Base-by-base conservation (phyloP, 2,797 vertebrate genomes). In the Anas capensis region DNA sequence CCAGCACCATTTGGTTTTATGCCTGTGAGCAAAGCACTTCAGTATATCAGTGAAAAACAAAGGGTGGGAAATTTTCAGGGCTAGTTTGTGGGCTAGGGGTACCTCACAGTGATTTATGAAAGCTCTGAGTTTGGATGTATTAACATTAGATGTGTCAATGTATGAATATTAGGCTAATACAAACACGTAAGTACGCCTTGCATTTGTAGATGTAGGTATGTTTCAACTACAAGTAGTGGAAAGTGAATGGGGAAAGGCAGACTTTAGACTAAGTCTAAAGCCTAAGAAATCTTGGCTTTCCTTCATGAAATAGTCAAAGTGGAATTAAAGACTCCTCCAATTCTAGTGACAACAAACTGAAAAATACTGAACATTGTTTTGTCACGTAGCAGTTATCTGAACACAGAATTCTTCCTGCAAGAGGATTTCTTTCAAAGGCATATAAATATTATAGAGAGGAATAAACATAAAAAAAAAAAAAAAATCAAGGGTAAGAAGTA, bases 41-140 rank as follows among this genome's bases (percentile, higher is more conserved):
- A 60, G 0, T 0, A 0, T 56, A 36, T 48, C 14, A 14, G 3
- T 69, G 31, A 6, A 65, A 90, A 85, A 61, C 23, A n/a, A 46
- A 34, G 31, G 1, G 3, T 53, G 36, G 18, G 20, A 38, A 20
- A 42, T 86, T 58, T 65, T 81, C 46, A n/a, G 56, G 5, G 8
- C 64, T 79, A 12, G 19, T 75, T 83, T 49, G 13, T 54, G 11
- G 6, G 18, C 18, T 86, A 31, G 13, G 53, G 44, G 10, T 60
- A 69, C 8, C 5, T 69, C 26, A 6, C 49, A 78, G 14, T 51
- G 33, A 49, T 57, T 65, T 79, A 48, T 40, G 11, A 72, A 82
- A 38, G 34, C 44, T 73, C n/a, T 29, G 29, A 38, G 3, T 71
- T 64, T 84, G 10, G 11, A 26, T 86, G 0, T 48, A 12, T 48